Base-by-base conservation (phyloP, 2,797 vertebrate species). In the Nothura maculosa region DNA sequence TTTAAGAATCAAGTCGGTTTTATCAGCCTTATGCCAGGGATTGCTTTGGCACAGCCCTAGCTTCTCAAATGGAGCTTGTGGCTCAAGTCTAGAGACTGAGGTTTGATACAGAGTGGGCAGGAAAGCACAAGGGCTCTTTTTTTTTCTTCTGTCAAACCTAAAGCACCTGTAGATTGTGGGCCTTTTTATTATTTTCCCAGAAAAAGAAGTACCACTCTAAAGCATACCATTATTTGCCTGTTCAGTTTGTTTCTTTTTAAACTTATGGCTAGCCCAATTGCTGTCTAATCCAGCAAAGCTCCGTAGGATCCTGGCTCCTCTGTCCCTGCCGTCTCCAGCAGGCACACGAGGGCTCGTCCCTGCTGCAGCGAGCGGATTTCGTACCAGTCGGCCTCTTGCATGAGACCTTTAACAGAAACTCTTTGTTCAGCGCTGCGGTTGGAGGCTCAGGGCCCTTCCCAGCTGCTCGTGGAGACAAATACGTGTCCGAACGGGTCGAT, bases 371-470 rank as follows among this genome's bases (percentile, higher is more conserved):
- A 28, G 78, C 94, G 90, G 93, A 73, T 81, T 94, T 79, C 0
- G n/a, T 89, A 73, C 77, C 85, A 90, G 69, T 38, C 87, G 90
- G 86, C 73, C 47, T 85, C 93, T 27, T 95, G 89, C 94, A 85
- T 81, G 77, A 84, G 85, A 95, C 77, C 55, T 89, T 86, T 92
- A 74, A 74, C 63, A 78, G 87, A 91, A 89, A 61, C 55, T 54
- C 74, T 95, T 95, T 96, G 92, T 94, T 77, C 54, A 15, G 36
- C 5, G 1, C 3, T 32, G 58, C 79, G 90, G 80, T 60, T 43
- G 77, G 90, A 73, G 93, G 70, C 76, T 92, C 87, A 74, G 80
- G 67, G 87, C 89, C 82, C 87, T 92, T 47, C 94, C 87, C 93
- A 93, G 93, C 94, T 96, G 93, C 80, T 57, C 27, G 40, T 63